Evolutionary conservation across 2,797 vertebrate species (phyloP).

Genomic region (Enteromius mattozi): DNA sequence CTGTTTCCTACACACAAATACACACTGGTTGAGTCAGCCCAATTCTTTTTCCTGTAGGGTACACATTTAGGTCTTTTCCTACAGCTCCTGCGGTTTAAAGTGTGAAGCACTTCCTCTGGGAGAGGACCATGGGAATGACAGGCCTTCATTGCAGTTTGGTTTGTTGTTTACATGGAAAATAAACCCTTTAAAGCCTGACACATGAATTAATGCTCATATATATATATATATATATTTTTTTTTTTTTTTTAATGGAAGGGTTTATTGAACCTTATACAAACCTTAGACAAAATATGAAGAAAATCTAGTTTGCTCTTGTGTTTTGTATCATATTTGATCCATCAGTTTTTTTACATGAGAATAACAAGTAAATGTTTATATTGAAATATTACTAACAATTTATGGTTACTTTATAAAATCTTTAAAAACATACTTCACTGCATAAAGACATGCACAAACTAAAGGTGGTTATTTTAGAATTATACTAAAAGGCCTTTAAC

Average conservation of each 20-base stretch:
- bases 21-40: conserved; percentile 45
- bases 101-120: background rate
- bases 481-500: background rate
- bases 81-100: conserved; percentile 4
- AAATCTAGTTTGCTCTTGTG: background rate
- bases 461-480: background rate
- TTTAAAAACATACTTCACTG: background rate
- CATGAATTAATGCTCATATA: background rate
- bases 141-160: background rate
- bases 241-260: background rate
- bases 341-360: background rate
- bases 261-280: background rate
- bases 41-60: conserved; percentile 2
- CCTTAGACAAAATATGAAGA: background rate
- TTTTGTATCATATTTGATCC: background rate
- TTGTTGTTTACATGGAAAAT: background rate
- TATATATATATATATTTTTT: too few species aligned
- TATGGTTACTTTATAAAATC: background rate
- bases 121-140: background rate
- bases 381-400: background rate
- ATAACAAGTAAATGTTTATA: background rate
- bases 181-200: background rate
- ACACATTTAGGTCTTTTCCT: background rate
- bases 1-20: conserved; percentile 57
- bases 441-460: background rate